Evolutionary conservation across 2,113 vertebrate species (phyloP).

Genomic region (Hypomesus transpacificus): DNA sequence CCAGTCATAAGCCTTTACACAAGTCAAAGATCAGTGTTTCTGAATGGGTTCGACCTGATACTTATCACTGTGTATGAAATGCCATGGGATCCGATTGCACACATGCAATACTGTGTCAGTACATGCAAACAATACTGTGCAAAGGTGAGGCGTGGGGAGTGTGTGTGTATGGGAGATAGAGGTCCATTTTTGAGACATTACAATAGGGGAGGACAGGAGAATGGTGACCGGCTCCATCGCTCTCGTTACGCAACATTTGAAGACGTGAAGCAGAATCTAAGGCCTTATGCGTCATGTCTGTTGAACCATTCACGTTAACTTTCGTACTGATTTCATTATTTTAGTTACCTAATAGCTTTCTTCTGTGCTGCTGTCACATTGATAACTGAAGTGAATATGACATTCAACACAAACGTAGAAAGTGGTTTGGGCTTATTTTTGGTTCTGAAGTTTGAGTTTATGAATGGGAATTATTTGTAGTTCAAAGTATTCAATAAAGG

Average conservation of each 20-base stretch:
- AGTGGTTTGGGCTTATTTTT: background rate
- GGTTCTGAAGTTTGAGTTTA: no score
- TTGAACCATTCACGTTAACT: conserved; percentile 32
- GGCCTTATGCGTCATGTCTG: conserved; percentile 66
- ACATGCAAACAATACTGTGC: background rate
- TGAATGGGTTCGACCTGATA: no score
- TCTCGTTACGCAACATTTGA: no score
- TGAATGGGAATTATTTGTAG: no score
- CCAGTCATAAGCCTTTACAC: background rate
- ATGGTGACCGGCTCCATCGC: no score
- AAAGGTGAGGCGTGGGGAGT: background rate
- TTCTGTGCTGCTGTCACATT: conserved; percentile 21
- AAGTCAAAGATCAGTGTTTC: background rate
- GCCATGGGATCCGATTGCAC: background rate
- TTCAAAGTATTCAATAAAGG: no score
- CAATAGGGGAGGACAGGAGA: no score
- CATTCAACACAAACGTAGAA: background rate
- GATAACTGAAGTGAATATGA: background rate
- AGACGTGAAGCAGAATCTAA: conserved; percentile 27
- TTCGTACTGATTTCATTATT: conserved; percentile 39
- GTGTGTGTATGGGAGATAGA: no score
- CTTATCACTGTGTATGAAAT: background rate
- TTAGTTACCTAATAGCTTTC: conserved; percentile 36
- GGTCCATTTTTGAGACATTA: no score
- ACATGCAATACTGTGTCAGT: background rate